Conservation (phyloP, 2,888 invertebrate genomes). For the Pandemis cinnamomeana region DNA sequence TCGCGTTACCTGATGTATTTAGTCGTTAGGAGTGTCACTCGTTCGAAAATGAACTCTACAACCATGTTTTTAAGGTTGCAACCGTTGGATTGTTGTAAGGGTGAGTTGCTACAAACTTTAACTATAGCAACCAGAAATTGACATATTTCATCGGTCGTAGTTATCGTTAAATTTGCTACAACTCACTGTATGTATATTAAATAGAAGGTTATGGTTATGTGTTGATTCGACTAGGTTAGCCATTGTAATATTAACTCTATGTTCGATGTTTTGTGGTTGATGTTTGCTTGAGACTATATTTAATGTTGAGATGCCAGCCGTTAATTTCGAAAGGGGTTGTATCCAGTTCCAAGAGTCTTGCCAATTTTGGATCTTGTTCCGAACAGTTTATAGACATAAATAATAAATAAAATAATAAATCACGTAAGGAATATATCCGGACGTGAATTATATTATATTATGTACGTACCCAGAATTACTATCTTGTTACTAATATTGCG, state of each 20-base stretch:
- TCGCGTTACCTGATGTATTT: conserved; percentile 78
- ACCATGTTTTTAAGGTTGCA: conserved; percentile 9
- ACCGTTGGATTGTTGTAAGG: background rate
- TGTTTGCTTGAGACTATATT: conserved; percentile 38
- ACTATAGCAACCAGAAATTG: too few species aligned
- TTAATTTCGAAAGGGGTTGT: conserved; percentile 2
- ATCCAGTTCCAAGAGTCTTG: background rate
- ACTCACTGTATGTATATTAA: too few species aligned
- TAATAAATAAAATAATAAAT: too few species aligned
- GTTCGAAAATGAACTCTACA: conserved; percentile 42
- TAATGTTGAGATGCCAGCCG: conserved; percentile 25
- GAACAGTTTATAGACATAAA: too few species aligned
- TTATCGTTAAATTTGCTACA: too few species aligned
- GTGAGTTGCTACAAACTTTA: too few species aligned
- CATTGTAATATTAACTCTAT: conserved; percentile 29
- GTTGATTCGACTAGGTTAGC: conserved; percentile 13
- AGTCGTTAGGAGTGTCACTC: conserved; percentile 55
- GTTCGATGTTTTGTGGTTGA: conserved; percentile 34
- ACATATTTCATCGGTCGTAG: too few species aligned
- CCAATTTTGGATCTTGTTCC: too few species aligned
- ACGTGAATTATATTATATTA: too few species aligned
- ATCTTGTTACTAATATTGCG: too few species aligned
- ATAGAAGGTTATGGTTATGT: background rate
- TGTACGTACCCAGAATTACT: too few species aligned
- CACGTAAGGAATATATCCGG: too few species aligned